phyloP scores from a whole-genome alignment of 2,888 invertebrate genomes.

The Pecten maximus region DNA sequence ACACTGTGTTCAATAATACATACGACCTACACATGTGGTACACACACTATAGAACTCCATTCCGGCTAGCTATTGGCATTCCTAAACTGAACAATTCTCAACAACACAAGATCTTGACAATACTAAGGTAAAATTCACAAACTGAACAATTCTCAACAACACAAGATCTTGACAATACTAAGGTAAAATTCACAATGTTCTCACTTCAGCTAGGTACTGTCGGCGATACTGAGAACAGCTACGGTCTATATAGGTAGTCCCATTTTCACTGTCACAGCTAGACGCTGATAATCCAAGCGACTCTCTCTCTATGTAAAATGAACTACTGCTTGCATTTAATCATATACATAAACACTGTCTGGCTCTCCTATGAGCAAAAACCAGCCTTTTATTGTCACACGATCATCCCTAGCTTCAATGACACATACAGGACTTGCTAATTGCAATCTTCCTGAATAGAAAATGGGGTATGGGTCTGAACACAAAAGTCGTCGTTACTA shows the following conservation, averaged over 20 bases:
- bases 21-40: not conserved
- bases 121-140: not conserved
- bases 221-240: not conserved
- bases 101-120: not conserved
- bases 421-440: not conserved
- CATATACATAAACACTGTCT: not conserved
- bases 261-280: not conserved
- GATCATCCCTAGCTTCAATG: not conserved
- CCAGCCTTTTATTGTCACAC: not conserved
- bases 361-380: not conserved
- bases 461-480: not conserved
- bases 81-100: not conserved
- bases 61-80: not conserved
- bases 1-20: not conserved
- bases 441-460: not conserved
- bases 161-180: not conserved
- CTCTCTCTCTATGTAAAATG: not conserved
- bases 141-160: not conserved
- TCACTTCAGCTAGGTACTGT: no score
- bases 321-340: constrained; percentile 10
- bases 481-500: not conserved
- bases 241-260: not conserved
- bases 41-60: not conserved
- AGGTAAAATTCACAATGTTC: not conserved
- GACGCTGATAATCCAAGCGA: not conserved